Percentiles rank a stretch among this genome's conserved stretches.
Evolutionary conservation across 2,888 invertebrate genomes (phyloP).

Genomic region (Rhamphomyia laevipes): DNA sequence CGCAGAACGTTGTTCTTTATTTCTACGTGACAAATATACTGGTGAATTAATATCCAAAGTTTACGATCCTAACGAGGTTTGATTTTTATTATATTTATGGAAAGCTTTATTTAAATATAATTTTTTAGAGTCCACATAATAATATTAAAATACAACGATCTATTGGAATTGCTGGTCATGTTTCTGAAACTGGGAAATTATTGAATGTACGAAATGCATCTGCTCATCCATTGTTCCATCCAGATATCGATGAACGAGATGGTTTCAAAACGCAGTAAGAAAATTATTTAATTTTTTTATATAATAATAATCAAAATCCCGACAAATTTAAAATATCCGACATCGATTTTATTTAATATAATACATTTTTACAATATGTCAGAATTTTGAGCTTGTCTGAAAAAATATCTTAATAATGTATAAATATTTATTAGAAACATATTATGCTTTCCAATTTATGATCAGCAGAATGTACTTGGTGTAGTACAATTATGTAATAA

Average conservation of each 20-base stretch:
- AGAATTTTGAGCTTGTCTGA: too few relatives aligned
- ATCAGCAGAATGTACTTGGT: slow-evolving; percentile 53
- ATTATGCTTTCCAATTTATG: slow-evolving; percentile 74
- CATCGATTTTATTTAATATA: too few relatives aligned
- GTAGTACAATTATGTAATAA: slow-evolving; percentile 73
- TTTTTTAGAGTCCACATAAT: slow-evolving; percentile 4
- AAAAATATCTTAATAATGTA: too few relatives aligned
- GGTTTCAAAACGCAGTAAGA: slow-evolving; percentile 55
- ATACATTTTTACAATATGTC: too few relatives aligned
- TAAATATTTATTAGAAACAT: slow-evolving; percentile 55
- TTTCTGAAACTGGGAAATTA: slow-evolving; percentile 58
- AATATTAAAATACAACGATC: slow-evolving; percentile 30
- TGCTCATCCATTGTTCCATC: slow-evolving; percentile 61
- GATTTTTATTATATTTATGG: too few relatives aligned
- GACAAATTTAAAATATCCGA: too few relatives aligned
- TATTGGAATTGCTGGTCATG: slow-evolving; percentile 60
- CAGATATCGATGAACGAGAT: slow-evolving; percentile 60
- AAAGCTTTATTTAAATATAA: too few relatives aligned
- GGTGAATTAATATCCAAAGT: slow-evolving; percentile 50
- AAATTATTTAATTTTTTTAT: too few relatives aligned
- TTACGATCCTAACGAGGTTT: too few relatives aligned
- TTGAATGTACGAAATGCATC: slow-evolving; percentile 64
- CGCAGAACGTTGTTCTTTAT: slow-evolving; percentile 66
- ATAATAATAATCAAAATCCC: too few relatives aligned
- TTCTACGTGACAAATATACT: slow-evolving; percentile 62